Base-by-base conservation (phyloP, 2,888 invertebrate species). In the Thysanoteuthis rhombus region DNA sequence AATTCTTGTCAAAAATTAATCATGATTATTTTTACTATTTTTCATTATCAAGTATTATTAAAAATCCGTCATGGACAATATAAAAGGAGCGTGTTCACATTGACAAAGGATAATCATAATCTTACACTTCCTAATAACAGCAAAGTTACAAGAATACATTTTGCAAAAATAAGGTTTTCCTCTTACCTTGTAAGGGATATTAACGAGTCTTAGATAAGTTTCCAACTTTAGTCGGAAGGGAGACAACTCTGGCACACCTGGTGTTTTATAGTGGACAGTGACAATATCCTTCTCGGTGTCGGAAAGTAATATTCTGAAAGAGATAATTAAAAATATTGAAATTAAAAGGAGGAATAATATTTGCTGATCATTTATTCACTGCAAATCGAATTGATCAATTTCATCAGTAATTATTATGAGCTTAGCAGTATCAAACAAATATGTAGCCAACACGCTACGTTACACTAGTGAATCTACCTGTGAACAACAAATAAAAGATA, bases 151-250 rank as follows among this genome's bases (percentile, higher is more conserved):
- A 19, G 40, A 40, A 94, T 95, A 95, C 5, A 91, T 39, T 38
- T 25, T 52, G 25, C 22, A 52, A 52, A 52, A 52, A 52, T 22
- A 52, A 25, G 25, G 22, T 52, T 42, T 32, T 90, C 39, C 3
- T 38, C 28, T 91, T 95, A 97, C 97, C 95, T 96, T 95, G 94
- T 97, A 97, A 22, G 96, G 97, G 89, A 97, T 97, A 93, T 96
- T 96, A 6, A 96, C 95, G 96, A 97, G 96, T 28, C 97, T 94
- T 36, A 97, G 95, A 94, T 96, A 97, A 1, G 97, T 97, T 95
- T 97, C 97, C 94, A 97, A 94, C 94, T 97, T 97, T 45, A 97
- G 95, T 0, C 96, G 96, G 95, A 97, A 97, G 10, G 97, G 97
- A 8, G 97, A 97, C 1, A 96, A 93, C 93, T 96, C 96, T 0